phyloP scores from a whole-genome alignment of 2,797 vertebrate species.

The Okamejei kenojei region DNA sequence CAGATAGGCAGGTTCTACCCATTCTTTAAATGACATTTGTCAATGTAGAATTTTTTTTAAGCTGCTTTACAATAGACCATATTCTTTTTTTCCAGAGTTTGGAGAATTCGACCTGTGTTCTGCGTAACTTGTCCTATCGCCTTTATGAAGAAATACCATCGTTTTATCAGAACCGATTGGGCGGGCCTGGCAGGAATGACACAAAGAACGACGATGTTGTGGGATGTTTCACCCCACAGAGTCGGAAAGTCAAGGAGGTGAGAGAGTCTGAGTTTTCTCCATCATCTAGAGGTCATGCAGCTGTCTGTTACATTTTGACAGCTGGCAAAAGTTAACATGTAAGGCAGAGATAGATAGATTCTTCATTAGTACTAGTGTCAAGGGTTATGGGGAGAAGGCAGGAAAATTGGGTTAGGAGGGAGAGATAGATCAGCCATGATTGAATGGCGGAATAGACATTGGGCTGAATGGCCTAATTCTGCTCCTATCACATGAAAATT shows the following conservation, averaged over 20 bases:
- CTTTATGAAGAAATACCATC: conserved; percentile 78
- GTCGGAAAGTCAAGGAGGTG: conserved; percentile 81
- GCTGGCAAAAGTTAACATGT: neutral
- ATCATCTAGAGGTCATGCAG: neutral
- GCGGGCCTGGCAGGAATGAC: conserved; percentile 62
- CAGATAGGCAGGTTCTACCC: neutral
- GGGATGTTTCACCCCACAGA: conserved; percentile 86
- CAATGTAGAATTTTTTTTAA: neutral
- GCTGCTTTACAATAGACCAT: neutral
- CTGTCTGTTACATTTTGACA: neutral
- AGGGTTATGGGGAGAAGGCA: no score
- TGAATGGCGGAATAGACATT: no score
- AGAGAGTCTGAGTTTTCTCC: neutral
- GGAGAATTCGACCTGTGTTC: conserved; percentile 79
- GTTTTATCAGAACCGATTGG: conserved; percentile 57
- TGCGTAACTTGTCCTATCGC: conserved; percentile 92
- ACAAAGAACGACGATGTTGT: conserved; percentile 57
- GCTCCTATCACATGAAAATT: no score
- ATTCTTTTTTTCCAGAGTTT: conserved; percentile 64
- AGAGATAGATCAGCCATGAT: no score
- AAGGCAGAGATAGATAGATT: no score
- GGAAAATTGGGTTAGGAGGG: no score
- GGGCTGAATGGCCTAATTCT: no score
- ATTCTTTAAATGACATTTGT: neutral
- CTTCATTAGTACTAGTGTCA: no score